Evolutionary conservation across 2,888 invertebrate genomes (phyloP).

Genomic region (Napeogenes sylphis): DNA sequence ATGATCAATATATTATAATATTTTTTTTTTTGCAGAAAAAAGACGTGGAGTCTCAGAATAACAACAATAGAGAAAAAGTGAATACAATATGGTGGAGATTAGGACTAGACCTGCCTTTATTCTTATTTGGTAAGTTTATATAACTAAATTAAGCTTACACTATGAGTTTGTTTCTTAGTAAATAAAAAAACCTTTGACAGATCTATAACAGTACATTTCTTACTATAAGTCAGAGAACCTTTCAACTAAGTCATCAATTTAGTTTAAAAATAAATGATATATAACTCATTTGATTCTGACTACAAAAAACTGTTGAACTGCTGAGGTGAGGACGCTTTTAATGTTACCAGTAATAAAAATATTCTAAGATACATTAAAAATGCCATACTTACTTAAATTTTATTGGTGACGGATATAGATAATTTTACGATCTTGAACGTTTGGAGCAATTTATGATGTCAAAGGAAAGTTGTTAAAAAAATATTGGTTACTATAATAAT

Average conservation of each 20-base stretch:
- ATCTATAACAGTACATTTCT: too few relatives aligned
- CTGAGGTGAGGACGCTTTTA: conserved; percentile 3
- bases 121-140: conserved; percentile 49
- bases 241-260: conserved; percentile 9
- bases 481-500: not conserved
- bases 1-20: too few relatives aligned
- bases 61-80: conserved; percentile 21
- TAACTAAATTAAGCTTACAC: not conserved
- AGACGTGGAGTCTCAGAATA: conserved; percentile 55
- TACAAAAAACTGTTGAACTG: conserved; percentile 2
- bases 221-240: not conserved
- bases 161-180: too few relatives aligned
- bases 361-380: conserved; percentile 10
- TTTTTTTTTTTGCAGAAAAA: conserved; percentile 50
- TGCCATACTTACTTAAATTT: not conserved
- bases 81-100: conserved; percentile 51
- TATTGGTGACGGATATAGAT: not conserved
- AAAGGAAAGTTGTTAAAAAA: not conserved
- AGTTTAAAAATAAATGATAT: conserved; percentile 11
- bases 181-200: too few relatives aligned
- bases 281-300: not conserved
- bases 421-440: not conserved
- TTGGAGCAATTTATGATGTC: not conserved
- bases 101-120: conserved; percentile 51
- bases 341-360: conserved; percentile 12